These are phyloP conservation scores for Nematopogon swammerdamellus DNA, from an alignment of 2,888 invertebrate genomes.

Conservation along the genomic window DNA sequence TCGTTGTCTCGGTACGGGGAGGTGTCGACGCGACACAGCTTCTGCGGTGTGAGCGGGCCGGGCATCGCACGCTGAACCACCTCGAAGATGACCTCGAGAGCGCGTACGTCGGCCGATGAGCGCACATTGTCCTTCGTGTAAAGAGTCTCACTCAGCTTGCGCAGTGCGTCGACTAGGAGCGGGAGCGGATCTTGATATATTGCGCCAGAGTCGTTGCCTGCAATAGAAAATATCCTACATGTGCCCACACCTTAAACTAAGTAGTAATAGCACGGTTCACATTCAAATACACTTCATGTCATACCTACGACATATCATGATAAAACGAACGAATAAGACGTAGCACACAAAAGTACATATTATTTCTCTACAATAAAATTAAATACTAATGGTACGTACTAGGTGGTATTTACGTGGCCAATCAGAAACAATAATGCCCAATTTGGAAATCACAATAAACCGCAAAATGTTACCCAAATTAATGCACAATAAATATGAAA, in stretches of 20 bases:
- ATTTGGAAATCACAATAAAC: no score
- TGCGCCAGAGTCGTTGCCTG: conserved; percentile 23
- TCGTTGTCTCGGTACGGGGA: conserved; percentile 4
- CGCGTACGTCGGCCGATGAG: conserved; percentile 24
- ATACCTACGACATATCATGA: no score
- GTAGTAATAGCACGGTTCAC: no score
- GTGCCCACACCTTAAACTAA: conserved; percentile 36
- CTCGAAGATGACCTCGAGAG: conserved; percentile 17
- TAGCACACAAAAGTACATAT: no score
- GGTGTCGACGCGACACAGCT: conserved; percentile 52
- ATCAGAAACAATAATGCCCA: no score
- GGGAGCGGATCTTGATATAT: conserved; percentile 8
- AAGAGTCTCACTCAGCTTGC: conserved; percentile 26
- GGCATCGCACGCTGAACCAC: conserved; percentile 30
- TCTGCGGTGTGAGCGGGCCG: conserved; percentile 64
- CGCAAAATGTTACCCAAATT: no score
- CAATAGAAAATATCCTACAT: conserved; percentile 43
- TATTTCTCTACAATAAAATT: no score
- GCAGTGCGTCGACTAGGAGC: conserved; percentile 21
- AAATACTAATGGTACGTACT: no score
- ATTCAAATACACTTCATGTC: no score
- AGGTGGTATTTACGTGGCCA: no score
- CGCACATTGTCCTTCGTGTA: conserved; percentile 24
- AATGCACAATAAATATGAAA: no score
- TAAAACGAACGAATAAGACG: no score